Percentiles rank a stretch among this genome's conserved stretches.
phyloP scores from a whole-genome alignment of 2,113 vertebrate species.

The Corydoras maculifer region DNA sequence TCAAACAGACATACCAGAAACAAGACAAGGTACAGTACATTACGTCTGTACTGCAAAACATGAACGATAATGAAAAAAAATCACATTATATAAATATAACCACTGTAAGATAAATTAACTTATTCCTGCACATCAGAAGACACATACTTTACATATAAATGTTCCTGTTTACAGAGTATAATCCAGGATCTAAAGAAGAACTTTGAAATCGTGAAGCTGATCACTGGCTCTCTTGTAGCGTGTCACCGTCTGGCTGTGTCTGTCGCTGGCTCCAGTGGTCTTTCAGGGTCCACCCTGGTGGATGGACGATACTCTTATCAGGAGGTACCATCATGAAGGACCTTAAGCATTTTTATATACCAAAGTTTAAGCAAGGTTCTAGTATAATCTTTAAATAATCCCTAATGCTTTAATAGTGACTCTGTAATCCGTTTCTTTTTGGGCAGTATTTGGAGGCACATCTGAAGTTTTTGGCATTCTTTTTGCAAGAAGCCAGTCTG shows the following conservation, averaged over 20 bases:
- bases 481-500: slow-evolving; percentile 96
- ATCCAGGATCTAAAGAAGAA: slow-evolving; percentile 99
- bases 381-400: too few relatives aligned
- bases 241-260: slow-evolving; percentile 88
- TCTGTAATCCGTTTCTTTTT: slow-evolving; percentile 24
- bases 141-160: too few relatives aligned
- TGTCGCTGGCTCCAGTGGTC: slow-evolving; percentile 76
- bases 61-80: too few relatives aligned
- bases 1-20: slow-evolving; percentile 98
- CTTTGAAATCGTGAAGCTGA: slow-evolving; percentile 96
- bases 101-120: not conserved
- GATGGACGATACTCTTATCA: slow-evolving; percentile 94
- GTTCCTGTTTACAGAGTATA: slow-evolving; percentile 74
- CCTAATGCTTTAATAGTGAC: not conserved
- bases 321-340: slow-evolving; percentile 67
- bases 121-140: not conserved
- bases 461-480: slow-evolving; percentile 97
- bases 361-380: too few relatives aligned
- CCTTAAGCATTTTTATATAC: not conserved
- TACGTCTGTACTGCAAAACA: too few relatives aligned
- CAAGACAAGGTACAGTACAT: slow-evolving; percentile 86
- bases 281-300: slow-evolving; percentile 79
- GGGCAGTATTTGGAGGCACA: slow-evolving; percentile 93
- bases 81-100: not conserved
- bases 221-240: slow-evolving; percentile 89